Conservation (phyloP, 92 coral and sea anemone genomes). For the Palythoa grandis region DNA sequence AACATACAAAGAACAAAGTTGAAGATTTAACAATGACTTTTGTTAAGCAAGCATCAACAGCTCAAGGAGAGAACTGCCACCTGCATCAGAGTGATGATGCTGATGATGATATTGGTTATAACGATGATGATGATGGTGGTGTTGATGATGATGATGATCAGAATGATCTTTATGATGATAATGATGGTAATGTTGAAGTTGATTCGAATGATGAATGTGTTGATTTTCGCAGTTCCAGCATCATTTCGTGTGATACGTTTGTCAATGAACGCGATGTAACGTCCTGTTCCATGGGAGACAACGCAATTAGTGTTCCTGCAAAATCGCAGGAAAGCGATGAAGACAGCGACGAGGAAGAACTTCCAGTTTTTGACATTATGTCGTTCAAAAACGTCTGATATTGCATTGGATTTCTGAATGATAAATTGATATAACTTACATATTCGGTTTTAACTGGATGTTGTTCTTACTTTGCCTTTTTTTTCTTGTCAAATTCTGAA, state of each 20-base stretch:
- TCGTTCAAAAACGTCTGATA: slow-evolving; percentile 1
- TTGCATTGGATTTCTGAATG: too few species aligned
- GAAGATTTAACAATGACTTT: neutral
- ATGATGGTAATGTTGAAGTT: neutral
- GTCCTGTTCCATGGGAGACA: neutral
- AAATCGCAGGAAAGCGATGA: neutral
- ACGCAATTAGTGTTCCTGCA: neutral
- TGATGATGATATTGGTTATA: neutral
- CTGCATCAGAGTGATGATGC: neutral
- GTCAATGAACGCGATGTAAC: neutral
- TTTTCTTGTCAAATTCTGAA: too few species aligned
- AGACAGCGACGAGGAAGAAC: neutral
- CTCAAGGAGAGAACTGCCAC: neutral
- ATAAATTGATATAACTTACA: too few species aligned
- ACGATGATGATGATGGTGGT: neutral
- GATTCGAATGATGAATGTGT: neutral
- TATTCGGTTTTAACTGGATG: too few species aligned
- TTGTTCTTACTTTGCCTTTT: too few species aligned
- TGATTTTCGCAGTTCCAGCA: neutral
- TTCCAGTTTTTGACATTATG: slow-evolving; percentile 39
- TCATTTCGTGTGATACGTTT: neutral
- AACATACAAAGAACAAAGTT: neutral
- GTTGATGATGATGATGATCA: neutral
- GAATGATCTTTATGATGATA: neutral
- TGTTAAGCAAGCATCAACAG: neutral